Evolutionary conservation across 2,797 vertebrate genomes (phyloP).

Genomic region (Coendou prehensilis): DNA sequence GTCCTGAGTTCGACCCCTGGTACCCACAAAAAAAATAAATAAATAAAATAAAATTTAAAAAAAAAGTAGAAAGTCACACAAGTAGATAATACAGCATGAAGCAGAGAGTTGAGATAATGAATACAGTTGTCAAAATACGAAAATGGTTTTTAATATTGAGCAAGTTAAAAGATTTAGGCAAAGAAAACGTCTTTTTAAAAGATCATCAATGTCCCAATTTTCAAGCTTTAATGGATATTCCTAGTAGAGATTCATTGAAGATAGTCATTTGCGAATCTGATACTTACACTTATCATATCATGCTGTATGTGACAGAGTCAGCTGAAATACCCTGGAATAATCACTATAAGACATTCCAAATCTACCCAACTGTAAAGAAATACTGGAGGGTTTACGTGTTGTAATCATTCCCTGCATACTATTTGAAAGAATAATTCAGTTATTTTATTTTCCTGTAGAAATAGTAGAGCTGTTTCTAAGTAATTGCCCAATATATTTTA

Average conservation of each 20-base stretch:
- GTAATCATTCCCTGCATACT: background rate
- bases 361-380: background rate
- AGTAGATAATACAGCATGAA: background rate
- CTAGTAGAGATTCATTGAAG: background rate
- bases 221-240: background rate
- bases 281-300: background rate
- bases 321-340: background rate
- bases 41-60: too few species aligned
- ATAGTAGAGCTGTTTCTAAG: background rate
- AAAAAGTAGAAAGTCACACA: background rate
- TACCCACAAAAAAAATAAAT: too few species aligned
- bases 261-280: background rate
- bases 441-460: background rate
- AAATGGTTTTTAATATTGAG: background rate
- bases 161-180: constrained; percentile 26
- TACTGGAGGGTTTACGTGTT: background rate
- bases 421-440: background rate
- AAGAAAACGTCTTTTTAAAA: constrained; percentile 34
- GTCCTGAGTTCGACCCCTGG: too few species aligned
- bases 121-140: background rate
- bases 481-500: background rate
- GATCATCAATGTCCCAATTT: background rate
- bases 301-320: background rate
- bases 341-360: background rate
- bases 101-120: background rate